Base-by-base conservation (phyloP, 1,140 invertebrate genomes). In the Bacillus rossius region DNA sequence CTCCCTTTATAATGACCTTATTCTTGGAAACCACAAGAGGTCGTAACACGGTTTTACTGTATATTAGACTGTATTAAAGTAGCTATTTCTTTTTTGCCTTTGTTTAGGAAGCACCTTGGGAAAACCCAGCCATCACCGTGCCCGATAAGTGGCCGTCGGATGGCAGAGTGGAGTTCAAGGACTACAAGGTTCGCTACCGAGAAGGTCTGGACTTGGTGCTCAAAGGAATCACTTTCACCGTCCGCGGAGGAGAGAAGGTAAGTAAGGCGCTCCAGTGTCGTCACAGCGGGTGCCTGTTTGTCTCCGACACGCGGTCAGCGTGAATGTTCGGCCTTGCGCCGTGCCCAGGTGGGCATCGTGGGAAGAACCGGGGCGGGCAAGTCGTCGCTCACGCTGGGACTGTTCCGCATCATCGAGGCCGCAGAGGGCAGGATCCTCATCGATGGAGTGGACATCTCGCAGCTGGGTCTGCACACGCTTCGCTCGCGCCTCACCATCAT, bases 401-500 rank as follows among this genome's bases (percentile, higher is more conserved):
- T 94, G 13, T 94, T 94, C 73, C 88, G 94, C 72, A 93, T 96
- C 64, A 89, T 97, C 63, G 94, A 97, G 71, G 79, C 88, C 10
- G 84, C 87, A 42, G 79, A 81, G 55, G 95, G 95, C 8, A 75
- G 77, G 45, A 98, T 99, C 59, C 67, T 84, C n/a, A 96, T 99
- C 57, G 97, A 99, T 75, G 89, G 85, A 38, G 71, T 93, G 10
- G 86, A 97, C 70, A 95, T 99, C 62, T 76, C 87, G 0, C 81
- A 82, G 8, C n/a, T n/a, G n/a, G n/a, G n/a, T n/a, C n/a, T n/a
- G n/a, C n/a, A n/a, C n/a, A n/a, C n/a, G n/a, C n/a, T 78, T 99
- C 61, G 94, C n/a, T 59, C 64, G 8, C 80, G 88, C 61, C 79
- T 98, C 20, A 97, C 94, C 13, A 96, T 96, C 67, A 96, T 97